A percentile compares a stretch with the other conserved stretches of the same genome.
Evolutionary conservation across 2,888 invertebrate genomes (phyloP).

Genomic region (Xylocampa areola): DNA sequence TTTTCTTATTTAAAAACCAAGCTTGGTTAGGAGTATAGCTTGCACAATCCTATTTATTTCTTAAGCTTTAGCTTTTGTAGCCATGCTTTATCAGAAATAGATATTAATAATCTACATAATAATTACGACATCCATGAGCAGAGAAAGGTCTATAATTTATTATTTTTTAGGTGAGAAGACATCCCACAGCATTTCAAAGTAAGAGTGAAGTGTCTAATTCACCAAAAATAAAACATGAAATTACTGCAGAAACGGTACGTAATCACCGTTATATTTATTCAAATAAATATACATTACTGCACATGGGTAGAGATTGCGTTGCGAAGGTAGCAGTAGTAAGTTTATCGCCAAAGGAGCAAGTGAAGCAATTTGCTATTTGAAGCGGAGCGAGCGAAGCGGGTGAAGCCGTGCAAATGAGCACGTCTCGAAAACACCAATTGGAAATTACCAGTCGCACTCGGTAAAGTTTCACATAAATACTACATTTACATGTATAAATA

Average conservation of each 20-base stretch:
- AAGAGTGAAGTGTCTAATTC: background rate
- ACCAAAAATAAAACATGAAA: background rate
- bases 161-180: no score
- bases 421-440: conserved; percentile 54
- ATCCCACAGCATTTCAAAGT: no score
- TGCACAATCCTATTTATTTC: no score
- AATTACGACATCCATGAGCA: no score
- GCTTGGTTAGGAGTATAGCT: no score
- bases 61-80: no score
- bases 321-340: conserved; percentile 43
- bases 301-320: conserved; percentile 28
- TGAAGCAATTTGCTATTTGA: conserved; percentile 64
- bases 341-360: conserved; percentile 48
- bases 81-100: no score
- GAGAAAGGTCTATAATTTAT: no score
- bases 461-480: conserved; percentile 29
- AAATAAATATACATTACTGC: conserved; percentile 22
- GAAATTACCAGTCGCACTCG: conserved; percentile 57
- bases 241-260: conserved; percentile 1
- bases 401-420: conserved; percentile 59
- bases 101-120: no score
- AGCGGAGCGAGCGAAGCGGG: conserved; percentile 34
- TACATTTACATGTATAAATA: conserved; percentile 7
- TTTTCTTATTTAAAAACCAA: no score
- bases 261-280: conserved; percentile 23